Base-by-base conservation (phyloP, 2,113 vertebrate species). In the Neotoma lepida region DNA sequence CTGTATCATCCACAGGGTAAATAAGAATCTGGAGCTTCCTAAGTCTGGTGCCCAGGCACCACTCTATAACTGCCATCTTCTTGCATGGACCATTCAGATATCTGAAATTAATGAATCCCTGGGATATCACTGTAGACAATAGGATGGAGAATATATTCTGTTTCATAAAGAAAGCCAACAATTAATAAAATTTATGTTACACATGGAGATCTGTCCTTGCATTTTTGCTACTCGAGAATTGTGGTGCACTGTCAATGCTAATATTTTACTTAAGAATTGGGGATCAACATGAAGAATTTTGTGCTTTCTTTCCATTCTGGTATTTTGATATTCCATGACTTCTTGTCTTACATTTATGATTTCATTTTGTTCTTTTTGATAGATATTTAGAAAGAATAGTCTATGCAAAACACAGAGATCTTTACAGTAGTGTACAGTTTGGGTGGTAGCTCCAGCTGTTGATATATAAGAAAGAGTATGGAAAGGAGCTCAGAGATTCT, bases 1-100 rank as follows among this genome's bases (percentile, higher is more conserved):
- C 49, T 9, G 30, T 2, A 35, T 7, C 30, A 54, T n/a, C 3
- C 8, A 9, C 4, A 15, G 9, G 7, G 28, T 49, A 1, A 33
- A 49, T 77, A 17, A 14, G 46, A 51, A 77, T 49, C 41, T 15
- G 26, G 7, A 30, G 18, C 46, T 51, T 33, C 28, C 46, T 9
- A 51, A 24, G 15, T 41, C 46, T 78, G 49, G 28, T 78, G 4
- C 44, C 15, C 14, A 35, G 28, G 7, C 8, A 20, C 15, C 77
- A 35, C 33, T n/a, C 4, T 54, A 8, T 12, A 10, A 20, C 51
- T 22, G 3, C 56, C 17, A 6, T 4, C 35, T 9, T 56, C 33
- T 9, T 49, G 22, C 49, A 56, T 24, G 18, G 1, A 4, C 18
- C 56, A 10, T 12, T 1, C 51, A n/a, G 9, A 22, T 58, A n/a